Percentiles rank a stretch among this genome's conserved stretches.
phyloP scores from a whole-genome alignment of 2,797 vertebrate species.

The Rhynchonycteris naso region DNA sequence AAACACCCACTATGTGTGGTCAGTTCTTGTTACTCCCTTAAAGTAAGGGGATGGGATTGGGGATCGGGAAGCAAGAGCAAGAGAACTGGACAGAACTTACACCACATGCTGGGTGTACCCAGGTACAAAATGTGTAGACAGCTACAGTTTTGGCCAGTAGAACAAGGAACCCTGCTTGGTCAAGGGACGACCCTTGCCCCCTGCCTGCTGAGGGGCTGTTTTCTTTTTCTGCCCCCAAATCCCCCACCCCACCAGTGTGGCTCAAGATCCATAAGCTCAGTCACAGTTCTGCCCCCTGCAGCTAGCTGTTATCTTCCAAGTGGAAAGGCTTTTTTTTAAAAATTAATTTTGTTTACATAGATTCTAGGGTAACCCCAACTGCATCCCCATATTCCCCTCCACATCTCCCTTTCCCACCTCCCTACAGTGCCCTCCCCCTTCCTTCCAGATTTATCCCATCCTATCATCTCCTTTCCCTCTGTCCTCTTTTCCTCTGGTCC shows the following conservation, averaged over 20 bases:
- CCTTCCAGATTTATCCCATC: too few relatives aligned
- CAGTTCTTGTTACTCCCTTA: neutral
- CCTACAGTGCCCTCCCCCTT: too few relatives aligned
- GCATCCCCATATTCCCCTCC: too few relatives aligned
- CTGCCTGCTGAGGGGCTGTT: neutral
- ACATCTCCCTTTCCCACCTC: too few relatives aligned
- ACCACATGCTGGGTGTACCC: neutral
- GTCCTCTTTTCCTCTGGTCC: too few relatives aligned
- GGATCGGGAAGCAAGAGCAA: neutral
- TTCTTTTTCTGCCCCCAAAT: neutral
- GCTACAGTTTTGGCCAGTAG: neutral
- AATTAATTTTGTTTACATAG: too few relatives aligned
- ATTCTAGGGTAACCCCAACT: too few relatives aligned
- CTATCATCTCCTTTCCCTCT: too few relatives aligned
- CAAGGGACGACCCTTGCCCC: neutral
- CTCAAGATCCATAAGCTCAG: neutral
- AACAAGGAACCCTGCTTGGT: neutral
- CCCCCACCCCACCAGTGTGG: neutral
- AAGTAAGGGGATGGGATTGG: neutral
- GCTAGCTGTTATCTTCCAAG: too few relatives aligned
- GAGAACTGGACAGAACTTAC: neutral
- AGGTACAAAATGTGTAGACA: neutral
- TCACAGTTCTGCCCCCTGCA: neutral
- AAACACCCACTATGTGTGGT: too few relatives aligned
- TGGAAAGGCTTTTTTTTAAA: too few relatives aligned